Conservation (phyloP, 2,888 invertebrate species). For the Acrocyrtus sp. region DNA sequence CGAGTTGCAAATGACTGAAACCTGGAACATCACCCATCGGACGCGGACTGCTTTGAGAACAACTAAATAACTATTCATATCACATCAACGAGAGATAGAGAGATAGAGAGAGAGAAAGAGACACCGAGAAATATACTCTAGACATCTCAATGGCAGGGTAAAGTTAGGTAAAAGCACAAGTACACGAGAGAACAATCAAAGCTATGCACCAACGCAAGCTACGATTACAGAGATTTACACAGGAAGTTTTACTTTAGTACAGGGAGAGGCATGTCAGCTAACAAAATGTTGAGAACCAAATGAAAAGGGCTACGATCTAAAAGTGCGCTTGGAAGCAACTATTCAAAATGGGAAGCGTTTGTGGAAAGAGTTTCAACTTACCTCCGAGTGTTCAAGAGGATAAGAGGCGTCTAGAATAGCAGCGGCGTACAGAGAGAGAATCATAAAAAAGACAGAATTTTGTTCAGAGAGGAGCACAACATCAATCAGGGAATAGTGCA, state of each 20-base stretch:
- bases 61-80: too few species aligned
- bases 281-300: constrained; percentile 74
- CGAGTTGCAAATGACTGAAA: too few species aligned
- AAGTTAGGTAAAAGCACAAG: constrained; percentile 47
- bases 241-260: too few species aligned
- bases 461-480: constrained; percentile 63
- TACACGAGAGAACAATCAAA: constrained; percentile 59
- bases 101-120: constrained; percentile 45
- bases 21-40: too few species aligned
- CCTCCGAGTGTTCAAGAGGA: constrained; percentile 64
- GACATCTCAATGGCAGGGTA: constrained; percentile 42
- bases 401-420: constrained; percentile 64
- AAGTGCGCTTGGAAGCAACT: constrained; percentile 58
- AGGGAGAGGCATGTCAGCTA: constrained; percentile 11
- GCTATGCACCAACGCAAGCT: constrained; percentile 61
- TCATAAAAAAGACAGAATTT: constrained; percentile 64
- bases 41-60: too few species aligned
- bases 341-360: constrained; percentile 63
- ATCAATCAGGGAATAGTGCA: constrained; percentile 62
- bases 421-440: constrained; percentile 64
- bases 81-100: constrained; percentile 20
- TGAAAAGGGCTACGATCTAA: constrained; percentile 39
- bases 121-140: too few species aligned
- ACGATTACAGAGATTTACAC: constrained; percentile 21
- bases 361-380: constrained; percentile 63